Base-by-base conservation (phyloP, 2,797 vertebrate species). In the Pseudomugil tenellus region DNA sequence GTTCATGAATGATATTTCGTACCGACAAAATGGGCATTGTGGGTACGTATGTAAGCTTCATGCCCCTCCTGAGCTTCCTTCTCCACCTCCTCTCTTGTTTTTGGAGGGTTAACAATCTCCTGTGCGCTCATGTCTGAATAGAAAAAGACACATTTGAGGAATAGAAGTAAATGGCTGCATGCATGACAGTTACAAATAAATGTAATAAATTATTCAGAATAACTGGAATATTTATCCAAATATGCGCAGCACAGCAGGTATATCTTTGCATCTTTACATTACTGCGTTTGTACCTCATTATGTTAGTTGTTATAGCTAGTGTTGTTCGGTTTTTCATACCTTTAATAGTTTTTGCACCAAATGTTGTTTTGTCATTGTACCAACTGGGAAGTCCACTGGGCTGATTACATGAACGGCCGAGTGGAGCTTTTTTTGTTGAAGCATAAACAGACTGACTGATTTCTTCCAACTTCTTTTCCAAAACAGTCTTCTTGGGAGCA, bases 41-140 rank as follows among this genome's bases (percentile, higher is more conserved):
- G 96, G 64, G 95, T 95, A 2, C 84, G 69, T 31, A 95, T 1
- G 2, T 96, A 96, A 52, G 90, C 61, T 34, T 93, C 67, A 4
- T 96, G 96, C 57, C 91, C 92, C 79, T 92, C 85, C 57, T 85
- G 74, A 2, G 77, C 81, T 79, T 97, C 96, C 78, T 65, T 84
- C 70, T 95, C 88, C 25, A 96, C 62, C 67, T 96, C 91, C 67
- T 93, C 81, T 54, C 54, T 76, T 1, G 91, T 84, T 91, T 96
- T 96, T 29, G 81, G 66, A 73, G 96, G 96, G 87, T 96, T 95
- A 64, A 98, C 82, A 70, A 95, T n/a, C 2, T 92, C 88, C 67
- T 84, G 59, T 46, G 86, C 92, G 29, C 84, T 74, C 3, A 64
- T 7, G 23, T 62, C 94, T 94, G 77, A 25, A 79, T 35, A 67